Percentiles rank a stretch among this genome's conserved stretches.
Evolutionary conservation across 2,797 vertebrate species (phyloP).

Genomic region (Cuculus canorus): DNA sequence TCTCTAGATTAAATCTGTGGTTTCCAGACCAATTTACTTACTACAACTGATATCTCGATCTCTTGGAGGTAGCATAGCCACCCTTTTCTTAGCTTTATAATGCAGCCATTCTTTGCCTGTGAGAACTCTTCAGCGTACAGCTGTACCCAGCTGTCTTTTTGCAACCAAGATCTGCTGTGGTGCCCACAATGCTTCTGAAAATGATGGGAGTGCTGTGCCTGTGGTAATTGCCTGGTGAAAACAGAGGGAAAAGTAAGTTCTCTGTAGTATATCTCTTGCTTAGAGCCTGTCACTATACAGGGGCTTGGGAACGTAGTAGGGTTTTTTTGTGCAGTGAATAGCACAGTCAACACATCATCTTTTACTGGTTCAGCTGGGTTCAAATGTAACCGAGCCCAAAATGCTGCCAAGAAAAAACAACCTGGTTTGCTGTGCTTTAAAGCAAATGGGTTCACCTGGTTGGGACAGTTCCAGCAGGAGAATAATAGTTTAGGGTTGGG

Average conservation of each 20-base stretch:
- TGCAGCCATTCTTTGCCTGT: slow-evolving; percentile 27
- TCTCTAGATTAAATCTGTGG: not conserved
- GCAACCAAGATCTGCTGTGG: not conserved
- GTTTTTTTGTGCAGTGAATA: too few relatives aligned
- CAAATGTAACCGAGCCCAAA: too few relatives aligned
- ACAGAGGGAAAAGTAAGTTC: not conserved
- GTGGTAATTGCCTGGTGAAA: not conserved
- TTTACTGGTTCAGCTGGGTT: too few relatives aligned
- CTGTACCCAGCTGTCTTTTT: slow-evolving; percentile 34
- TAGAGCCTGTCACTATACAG: too few relatives aligned
- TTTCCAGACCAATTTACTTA: not conserved
- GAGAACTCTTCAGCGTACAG: not conserved
- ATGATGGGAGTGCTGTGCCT: not conserved
- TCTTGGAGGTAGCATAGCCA: not conserved
- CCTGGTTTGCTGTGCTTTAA: too few relatives aligned
- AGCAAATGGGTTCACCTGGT: too few relatives aligned
- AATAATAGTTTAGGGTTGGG: too few relatives aligned
- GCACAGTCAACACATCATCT: too few relatives aligned
- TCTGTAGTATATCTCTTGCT: too few relatives aligned
- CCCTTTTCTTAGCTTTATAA: not conserved
- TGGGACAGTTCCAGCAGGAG: too few relatives aligned
- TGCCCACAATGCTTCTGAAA: not conserved
- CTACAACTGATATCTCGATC: not conserved
- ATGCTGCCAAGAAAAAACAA: too few relatives aligned
- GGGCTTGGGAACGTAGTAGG: too few relatives aligned